phyloP scores from a whole-genome alignment of 2,888 invertebrate genomes.

The Caprella mutica region DNA sequence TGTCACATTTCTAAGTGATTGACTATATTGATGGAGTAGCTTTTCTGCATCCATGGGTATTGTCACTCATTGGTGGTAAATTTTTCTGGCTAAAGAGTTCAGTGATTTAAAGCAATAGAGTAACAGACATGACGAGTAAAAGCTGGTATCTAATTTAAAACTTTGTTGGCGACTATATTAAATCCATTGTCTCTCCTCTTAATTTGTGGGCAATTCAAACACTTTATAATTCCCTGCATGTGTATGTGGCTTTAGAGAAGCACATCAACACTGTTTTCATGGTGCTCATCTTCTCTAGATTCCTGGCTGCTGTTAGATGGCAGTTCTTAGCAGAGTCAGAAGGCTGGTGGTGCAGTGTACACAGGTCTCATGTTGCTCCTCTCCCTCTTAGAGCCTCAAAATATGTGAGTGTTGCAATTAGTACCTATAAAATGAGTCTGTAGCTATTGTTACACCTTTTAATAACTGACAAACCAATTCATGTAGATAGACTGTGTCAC shows the following conservation, averaged over 20 bases:
- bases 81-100: too few relatives aligned
- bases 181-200: neutral
- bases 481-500: too few relatives aligned
- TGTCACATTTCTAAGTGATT: too few relatives aligned
- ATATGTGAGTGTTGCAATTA: slow-evolving; percentile 15
- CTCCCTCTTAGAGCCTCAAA: slow-evolving; percentile 14
- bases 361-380: slow-evolving; percentile 22
- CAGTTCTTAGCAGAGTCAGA: slow-evolving; percentile 23
- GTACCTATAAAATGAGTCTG: neutral
- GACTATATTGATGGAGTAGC: too few relatives aligned
- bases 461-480: too few relatives aligned
- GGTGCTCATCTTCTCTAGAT: slow-evolving; percentile 3
- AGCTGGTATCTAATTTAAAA: neutral
- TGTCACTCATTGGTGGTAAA: too few relatives aligned
- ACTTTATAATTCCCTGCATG: neutral
- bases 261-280: neutral
- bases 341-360: slow-evolving; percentile 27
- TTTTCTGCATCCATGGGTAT: too few relatives aligned
- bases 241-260: neutral
- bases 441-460: neutral
- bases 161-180: neutral
- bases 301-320: slow-evolving; percentile 27
- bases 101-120: too few relatives aligned
- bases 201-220: neutral
- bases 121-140: too few relatives aligned